A percentile compares a stretch with the other conserved stretches of the same genome.
Evolutionary conservation across 2,797 vertebrate species (phyloP).

Genomic region (Scleropages formosus): DNA sequence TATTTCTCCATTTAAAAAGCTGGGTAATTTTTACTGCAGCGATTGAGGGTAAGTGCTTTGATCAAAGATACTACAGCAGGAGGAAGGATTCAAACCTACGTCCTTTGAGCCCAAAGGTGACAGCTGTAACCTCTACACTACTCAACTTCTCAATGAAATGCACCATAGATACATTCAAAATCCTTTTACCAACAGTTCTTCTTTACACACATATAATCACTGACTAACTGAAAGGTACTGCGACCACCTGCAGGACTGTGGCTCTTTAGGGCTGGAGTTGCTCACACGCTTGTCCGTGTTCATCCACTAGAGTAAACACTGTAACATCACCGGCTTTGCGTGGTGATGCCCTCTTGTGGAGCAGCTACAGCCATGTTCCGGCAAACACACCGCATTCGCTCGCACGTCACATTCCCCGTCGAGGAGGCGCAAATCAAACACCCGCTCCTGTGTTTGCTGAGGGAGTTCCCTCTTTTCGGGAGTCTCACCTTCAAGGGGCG

Average conservation of each 20-base stretch:
- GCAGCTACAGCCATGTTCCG: neutral
- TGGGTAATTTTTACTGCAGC: no score
- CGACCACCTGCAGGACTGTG: neutral
- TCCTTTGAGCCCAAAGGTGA: no score
- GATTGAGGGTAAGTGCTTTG: no score
- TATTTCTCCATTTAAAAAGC: no score
- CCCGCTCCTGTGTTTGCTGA: slow-evolving; percentile 8
- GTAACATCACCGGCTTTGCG: neutral
- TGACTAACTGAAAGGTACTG: no score
- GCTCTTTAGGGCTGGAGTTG: neutral
- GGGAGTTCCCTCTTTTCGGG: slow-evolving; percentile 11
- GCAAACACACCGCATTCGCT: neutral
- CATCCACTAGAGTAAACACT: neutral
- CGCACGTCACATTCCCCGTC: neutral
- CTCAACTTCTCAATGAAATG: no score
- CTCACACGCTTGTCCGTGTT: neutral
- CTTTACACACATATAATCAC: no score
- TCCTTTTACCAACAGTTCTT: no score
- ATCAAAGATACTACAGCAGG: no score
- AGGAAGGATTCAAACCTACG: no score
- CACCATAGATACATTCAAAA: no score
- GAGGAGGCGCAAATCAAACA: neutral
- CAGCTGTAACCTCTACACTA: no score
- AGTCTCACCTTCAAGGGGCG: slow-evolving; percentile 38
- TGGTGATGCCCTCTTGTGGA: neutral